Base-by-base conservation (phyloP, 2,113 vertebrate genomes). In the Cyphomyrus discorhynchus region DNA sequence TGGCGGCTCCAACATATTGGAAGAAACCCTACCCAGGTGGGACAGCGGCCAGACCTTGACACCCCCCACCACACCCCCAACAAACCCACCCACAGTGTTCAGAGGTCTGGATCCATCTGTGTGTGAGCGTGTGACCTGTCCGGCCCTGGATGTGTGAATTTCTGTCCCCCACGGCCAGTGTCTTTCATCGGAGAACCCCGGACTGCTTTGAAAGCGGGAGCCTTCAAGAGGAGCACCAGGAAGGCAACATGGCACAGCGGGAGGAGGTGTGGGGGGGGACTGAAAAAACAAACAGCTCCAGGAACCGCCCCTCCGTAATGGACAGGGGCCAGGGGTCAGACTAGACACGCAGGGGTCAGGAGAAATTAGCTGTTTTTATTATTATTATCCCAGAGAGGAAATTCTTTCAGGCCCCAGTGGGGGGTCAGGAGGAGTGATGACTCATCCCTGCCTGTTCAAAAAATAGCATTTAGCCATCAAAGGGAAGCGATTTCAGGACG, bases 101-200 rank as follows among this genome's bases (percentile, higher is more conserved):
- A 92, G 93, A 92, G 94, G 95, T 95, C 94, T 93, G 88, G 62
- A 89, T 93, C 93, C 95, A 95, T 95, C 95, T 96, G 95, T 92
- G 92, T 17, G 88, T 89, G 90, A 93, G 92, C 21, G 88, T 93
- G 92, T 88, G 92, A 94, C 91, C 46, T 88, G 91, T 92, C 92
- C 93, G 91, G 92, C 93, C 91, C 89, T 52, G 77, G 85, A 91
- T 87, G 90, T 46, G 88, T 93, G 85, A 50, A 90, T 74, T 50
- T 93, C 92, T 94, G 93, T 92, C 90, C 46, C 52, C 52, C 92
- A 47, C 15, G 50, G 9, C 89, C 70, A 24, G 85, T 89, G 90
- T 95, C 94, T 92, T 93, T 95, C 92, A 94, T 91, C 35, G 31
- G 89, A 91, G 91, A 27, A 91, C 92, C 91, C 92, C 90, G 82